phyloP scores from a whole-genome alignment of 2,888 invertebrate species.

The Agrotis segetum region DNA sequence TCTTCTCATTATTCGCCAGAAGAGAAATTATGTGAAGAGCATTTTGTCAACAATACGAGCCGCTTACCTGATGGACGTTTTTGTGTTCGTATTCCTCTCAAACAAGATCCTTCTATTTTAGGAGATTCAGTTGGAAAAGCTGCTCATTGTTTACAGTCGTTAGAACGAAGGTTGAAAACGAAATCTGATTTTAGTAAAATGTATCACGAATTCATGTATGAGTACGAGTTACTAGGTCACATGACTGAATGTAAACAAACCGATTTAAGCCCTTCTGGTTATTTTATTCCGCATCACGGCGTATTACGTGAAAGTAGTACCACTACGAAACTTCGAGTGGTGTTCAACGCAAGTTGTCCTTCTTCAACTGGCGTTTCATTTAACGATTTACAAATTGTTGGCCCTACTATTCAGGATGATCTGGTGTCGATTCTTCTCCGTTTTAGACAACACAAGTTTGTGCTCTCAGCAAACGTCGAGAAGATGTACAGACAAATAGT shows the following conservation, averaged over 20 bases:
- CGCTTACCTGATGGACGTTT: constrained; percentile 11
- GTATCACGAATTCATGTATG: background rate
- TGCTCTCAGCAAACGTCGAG: background rate
- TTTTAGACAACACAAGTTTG: constrained; percentile 1
- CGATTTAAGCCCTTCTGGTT: no score
- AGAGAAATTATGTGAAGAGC: background rate
- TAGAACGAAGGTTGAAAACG: background rate
- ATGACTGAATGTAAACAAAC: no score
- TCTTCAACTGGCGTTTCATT: background rate
- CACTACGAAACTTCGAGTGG: no score
- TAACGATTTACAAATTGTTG: background rate
- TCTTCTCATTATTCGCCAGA: constrained; percentile 9
- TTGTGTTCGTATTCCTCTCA: constrained; percentile 1
- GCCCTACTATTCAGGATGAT: background rate
- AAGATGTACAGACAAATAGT: background rate
- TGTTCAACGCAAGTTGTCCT: background rate
- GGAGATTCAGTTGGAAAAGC: constrained; percentile 1
- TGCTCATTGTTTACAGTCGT: background rate
- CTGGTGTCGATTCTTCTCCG: background rate
- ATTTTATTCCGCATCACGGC: background rate
- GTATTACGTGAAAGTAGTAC: no score
- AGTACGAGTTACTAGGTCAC: background rate
- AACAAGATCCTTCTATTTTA: constrained; percentile 11
- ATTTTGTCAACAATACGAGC: background rate
- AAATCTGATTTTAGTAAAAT: background rate